Conservation (phyloP, 2,888 invertebrate species). For the Ferrisia virgata region DNA sequence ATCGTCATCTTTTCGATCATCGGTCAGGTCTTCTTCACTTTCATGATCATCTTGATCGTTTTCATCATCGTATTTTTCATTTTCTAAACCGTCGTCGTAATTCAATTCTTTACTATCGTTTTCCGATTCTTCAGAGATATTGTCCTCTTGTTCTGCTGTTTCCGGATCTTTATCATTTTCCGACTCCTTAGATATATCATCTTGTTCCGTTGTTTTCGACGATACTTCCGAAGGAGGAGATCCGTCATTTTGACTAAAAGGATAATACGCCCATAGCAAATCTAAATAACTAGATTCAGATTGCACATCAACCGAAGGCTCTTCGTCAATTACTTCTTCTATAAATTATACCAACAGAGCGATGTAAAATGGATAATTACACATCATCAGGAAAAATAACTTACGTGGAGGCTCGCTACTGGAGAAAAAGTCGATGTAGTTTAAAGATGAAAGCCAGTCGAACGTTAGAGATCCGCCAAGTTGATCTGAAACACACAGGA, state of each 20-base stretch:
- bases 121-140: neutral
- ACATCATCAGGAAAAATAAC: neutral
- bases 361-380: neutral
- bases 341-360: neutral
- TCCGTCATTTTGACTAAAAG: neutral
- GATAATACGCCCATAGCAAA: neutral
- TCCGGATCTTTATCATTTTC: neutral
- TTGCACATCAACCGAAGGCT: neutral
- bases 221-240: neutral
- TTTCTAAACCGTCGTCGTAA: neutral
- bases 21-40: neutral
- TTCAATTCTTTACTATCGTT: neutral
- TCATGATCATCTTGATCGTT: neutral
- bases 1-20: slow-evolving; percentile 44
- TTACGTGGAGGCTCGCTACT: neutral
- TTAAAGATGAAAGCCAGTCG: neutral
- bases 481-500: neutral
- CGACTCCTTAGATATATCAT: neutral
- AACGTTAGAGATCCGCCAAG: neutral
- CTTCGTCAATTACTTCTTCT: neutral
- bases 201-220: neutral
- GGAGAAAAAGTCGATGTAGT: neutral
- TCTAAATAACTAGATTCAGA: neutral
- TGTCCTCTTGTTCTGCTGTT: neutral
- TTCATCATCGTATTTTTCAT: neutral